These are phyloP conservation scores for Micronisus gabar DNA, from an alignment of 2,113 vertebrate genomes.

Conservation along the genomic window DNA sequence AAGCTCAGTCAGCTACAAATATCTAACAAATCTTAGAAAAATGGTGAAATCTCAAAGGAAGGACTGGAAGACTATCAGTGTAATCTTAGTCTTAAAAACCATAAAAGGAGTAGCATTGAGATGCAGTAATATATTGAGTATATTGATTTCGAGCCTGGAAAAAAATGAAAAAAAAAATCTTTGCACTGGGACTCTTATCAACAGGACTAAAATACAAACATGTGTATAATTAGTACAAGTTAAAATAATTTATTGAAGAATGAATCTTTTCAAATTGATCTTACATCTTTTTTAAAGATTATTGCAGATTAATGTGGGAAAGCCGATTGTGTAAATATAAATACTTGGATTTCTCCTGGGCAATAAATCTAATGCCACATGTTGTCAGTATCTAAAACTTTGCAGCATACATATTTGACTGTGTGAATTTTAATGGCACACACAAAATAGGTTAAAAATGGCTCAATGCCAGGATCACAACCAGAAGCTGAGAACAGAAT, in stretches of 20 bases:
- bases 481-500: background rate
- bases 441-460: background rate
- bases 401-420: background rate
- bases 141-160: background rate
- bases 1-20: background rate
- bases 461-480: background rate
- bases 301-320: background rate
- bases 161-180: background rate
- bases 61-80: background rate
- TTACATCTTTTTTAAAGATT: background rate
- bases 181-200: background rate
- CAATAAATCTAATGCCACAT: background rate
- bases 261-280: background rate
- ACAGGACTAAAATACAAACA: background rate
- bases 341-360: background rate
- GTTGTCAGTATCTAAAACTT: background rate
- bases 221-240: background rate
- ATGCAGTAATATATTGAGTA: background rate
- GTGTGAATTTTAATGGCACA: background rate
- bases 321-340: background rate
- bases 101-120: background rate
- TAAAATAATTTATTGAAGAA: background rate
- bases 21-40: background rate
- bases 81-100: background rate
- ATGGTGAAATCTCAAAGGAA: background rate